A percentile compares a stretch with the other conserved stretches of the same genome.
These are phyloP conservation scores for Echiichthys vipera DNA, from an alignment of 2,797 vertebrate species.

Conservation along the genomic window DNA sequence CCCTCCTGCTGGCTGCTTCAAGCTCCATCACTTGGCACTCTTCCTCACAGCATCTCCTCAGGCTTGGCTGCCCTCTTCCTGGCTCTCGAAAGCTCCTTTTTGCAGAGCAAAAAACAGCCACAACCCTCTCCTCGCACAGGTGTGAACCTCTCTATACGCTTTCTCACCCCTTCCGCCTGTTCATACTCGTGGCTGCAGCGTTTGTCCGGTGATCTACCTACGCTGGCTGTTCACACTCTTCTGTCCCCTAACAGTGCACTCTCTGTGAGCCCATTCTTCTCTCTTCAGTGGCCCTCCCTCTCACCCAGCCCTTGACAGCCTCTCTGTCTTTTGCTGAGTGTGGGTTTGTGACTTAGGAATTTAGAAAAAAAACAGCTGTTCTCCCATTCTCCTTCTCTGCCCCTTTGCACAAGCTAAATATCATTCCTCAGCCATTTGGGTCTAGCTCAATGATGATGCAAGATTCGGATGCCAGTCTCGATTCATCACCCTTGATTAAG, in stretches of 20 bases:
- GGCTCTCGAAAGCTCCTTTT: constrained; percentile 48
- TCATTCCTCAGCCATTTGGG: constrained; percentile 4
- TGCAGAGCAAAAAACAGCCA: constrained; percentile 50
- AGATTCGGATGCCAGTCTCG: constrained; percentile 16
- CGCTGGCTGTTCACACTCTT: constrained; percentile 54
- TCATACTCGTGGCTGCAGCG: constrained; percentile 36
- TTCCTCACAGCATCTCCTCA: constrained; percentile 73
- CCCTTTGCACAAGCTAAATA: constrained; percentile 46
- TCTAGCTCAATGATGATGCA: not conserved
- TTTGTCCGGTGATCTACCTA: constrained; percentile 69
- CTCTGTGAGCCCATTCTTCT: constrained; percentile 67
- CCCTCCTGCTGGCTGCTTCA: constrained; percentile 61
- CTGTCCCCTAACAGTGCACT: constrained; percentile 69
- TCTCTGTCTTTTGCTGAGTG: constrained; percentile 67
- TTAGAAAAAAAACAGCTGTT: constrained; percentile 65
- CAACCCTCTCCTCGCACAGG: constrained; percentile 20
- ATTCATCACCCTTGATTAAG: constrained; percentile 8
- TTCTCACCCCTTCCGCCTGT: constrained; percentile 30
- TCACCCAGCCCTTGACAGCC: constrained; percentile 63
- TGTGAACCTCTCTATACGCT: constrained; percentile 44
- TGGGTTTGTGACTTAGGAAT: constrained; percentile 70
- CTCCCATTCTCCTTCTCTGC: constrained; percentile 29
- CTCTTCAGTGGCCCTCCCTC: constrained; percentile 67
- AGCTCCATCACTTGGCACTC: constrained; percentile 75
- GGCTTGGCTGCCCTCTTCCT: constrained; percentile 59